These are phyloP conservation scores for Drosophila nigrodunni DNA, from an alignment of 1,140 invertebrate species.

Conservation along the genomic window DNA sequence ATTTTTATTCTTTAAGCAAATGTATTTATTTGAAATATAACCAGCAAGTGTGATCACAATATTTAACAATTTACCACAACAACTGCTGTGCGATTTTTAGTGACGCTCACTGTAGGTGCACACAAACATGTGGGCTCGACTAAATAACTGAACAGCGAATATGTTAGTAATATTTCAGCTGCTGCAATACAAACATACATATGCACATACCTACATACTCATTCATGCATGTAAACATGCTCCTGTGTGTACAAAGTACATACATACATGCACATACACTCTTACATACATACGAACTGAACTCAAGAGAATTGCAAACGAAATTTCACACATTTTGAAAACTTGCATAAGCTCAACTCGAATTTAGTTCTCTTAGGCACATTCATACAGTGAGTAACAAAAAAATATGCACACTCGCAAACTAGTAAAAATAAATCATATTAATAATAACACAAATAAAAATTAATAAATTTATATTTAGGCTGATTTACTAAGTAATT, in stretches of 20 bases:
- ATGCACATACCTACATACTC: neutral
- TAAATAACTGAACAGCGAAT: constrained; percentile 14
- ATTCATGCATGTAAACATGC: constrained; percentile 5
- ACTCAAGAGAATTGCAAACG: neutral
- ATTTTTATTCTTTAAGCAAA: too few relatives aligned
- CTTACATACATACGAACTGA: neutral
- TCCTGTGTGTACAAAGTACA: neutral
- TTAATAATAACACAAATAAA: too few relatives aligned
- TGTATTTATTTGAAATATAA: too few relatives aligned
- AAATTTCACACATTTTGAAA: neutral
- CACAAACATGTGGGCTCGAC: constrained; percentile 11
- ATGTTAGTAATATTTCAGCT: neutral
- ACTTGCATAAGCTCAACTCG: neutral
- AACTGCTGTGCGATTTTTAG: too few relatives aligned
- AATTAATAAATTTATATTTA: too few relatives aligned
- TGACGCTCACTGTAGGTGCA: neutral
- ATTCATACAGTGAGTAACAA: too few relatives aligned
- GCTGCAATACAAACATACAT: too few relatives aligned
- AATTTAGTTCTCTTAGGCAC: neutral
- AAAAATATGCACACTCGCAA: too few relatives aligned
- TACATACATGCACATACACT: neutral
- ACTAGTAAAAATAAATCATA: neutral
- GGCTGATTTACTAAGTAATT: too few relatives aligned
- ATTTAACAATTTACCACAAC: too few relatives aligned
- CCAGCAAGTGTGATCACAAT: too few relatives aligned